These are phyloP conservation scores for Trialeurodes vaporariorum DNA, from an alignment of 1,140 invertebrate genomes.

Conservation along the genomic window DNA sequence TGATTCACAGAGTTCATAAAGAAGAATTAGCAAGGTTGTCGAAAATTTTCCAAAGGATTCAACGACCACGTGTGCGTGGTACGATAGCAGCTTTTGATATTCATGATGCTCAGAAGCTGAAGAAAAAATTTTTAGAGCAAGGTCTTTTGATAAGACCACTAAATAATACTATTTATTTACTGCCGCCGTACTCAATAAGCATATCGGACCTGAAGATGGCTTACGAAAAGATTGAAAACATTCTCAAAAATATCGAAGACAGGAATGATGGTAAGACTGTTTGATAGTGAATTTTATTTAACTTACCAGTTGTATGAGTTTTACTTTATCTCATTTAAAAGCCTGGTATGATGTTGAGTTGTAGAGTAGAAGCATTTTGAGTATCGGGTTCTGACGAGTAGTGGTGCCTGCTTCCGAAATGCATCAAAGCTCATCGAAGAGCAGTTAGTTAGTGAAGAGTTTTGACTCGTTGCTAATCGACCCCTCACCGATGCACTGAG, in stretches of 20 bases:
- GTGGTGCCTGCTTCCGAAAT: too few relatives aligned
- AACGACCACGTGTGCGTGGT: slow-evolving; percentile 5
- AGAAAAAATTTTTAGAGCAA: slow-evolving; percentile 2
- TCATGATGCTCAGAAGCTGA: background rate
- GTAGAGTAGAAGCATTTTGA: too few relatives aligned
- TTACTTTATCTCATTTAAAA: too few relatives aligned
- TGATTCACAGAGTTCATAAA: background rate
- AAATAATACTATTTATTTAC: slow-evolving; percentile 3
- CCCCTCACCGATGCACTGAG: too few relatives aligned
- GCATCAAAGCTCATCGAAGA: too few relatives aligned
- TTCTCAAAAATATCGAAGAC: background rate
- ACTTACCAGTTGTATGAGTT: too few relatives aligned
- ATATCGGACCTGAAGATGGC: background rate
- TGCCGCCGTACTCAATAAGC: slow-evolving; percentile 12
- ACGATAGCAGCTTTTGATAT: slow-evolving; percentile 12
- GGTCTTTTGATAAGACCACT: slow-evolving; percentile 11
- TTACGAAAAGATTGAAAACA: background rate
- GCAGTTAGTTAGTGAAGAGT: too few relatives aligned
- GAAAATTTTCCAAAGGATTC: background rate
- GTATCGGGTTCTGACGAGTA: too few relatives aligned
- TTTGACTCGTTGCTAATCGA: too few relatives aligned
- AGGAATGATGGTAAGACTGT: too few relatives aligned
- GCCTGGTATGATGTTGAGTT: too few relatives aligned
- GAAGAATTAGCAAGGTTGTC: background rate
- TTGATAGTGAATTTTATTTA: too few relatives aligned